Evolutionary conservation across 2,797 vertebrate species (phyloP).

Genomic region (Smutsia temminckii): DNA sequence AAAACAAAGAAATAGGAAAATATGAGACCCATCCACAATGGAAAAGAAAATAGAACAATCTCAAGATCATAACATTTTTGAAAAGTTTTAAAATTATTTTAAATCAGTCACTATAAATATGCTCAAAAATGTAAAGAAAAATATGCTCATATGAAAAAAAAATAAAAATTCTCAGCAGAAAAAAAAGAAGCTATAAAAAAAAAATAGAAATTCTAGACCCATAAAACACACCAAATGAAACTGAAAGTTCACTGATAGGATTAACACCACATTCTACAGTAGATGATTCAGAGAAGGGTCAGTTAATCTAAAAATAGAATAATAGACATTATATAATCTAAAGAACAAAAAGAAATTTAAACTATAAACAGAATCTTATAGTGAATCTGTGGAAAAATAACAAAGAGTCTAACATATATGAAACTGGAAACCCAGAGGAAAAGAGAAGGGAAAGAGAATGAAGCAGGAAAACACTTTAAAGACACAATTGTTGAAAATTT

Average conservation of each 20-base stretch:
- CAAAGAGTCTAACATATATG: not conserved
- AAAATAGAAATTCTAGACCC: not conserved
- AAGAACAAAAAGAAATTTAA: not conserved
- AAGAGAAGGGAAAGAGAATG: not conserved
- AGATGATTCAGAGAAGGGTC: not conserved
- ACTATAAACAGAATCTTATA: not conserved
- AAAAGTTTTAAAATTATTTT: not conserved
- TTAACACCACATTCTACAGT: not conserved
- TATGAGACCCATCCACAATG: not conserved
- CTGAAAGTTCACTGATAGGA: not conserved
- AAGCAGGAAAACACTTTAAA: not conserved
- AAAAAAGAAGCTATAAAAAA: not conserved
- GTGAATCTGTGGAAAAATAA: not conserved
- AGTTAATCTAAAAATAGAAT: not conserved
- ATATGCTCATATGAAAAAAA: not conserved
- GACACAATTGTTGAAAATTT: not conserved
- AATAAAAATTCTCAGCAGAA: not conserved
- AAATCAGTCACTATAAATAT: not conserved
- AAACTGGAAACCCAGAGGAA: not conserved
- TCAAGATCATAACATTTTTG: not conserved
- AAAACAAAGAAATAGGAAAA: not conserved
- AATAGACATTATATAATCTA: not conserved
- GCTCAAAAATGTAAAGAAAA: not conserved
- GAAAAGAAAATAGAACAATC: not conserved
- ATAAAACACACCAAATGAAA: not conserved